These are phyloP conservation scores for Epirrhoe tristata DNA, from an alignment of 2,888 invertebrate genomes.

Conservation along the genomic window DNA sequence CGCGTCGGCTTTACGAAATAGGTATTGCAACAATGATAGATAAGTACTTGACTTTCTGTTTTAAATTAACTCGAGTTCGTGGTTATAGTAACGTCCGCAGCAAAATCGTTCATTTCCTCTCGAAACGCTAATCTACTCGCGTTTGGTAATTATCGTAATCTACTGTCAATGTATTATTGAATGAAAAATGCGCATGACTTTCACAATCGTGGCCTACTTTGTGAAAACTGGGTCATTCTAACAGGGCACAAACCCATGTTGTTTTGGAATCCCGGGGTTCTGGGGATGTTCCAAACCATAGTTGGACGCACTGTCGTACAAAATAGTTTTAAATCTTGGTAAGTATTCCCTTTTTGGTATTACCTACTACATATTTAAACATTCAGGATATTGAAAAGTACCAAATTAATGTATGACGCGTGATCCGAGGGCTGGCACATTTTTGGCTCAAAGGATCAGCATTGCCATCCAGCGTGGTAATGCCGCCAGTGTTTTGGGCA, in stretches of 20 bases:
- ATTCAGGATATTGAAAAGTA: too few relatives aligned
- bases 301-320: neutral
- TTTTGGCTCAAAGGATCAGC: too few relatives aligned
- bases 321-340: neutral
- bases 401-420: too few relatives aligned
- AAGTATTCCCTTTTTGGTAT: neutral
- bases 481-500: too few relatives aligned
- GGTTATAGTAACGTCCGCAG: conserved; percentile 7
- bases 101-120: conserved; percentile 24
- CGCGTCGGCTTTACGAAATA: too few relatives aligned
- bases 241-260: neutral
- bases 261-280: conserved; percentile 3
- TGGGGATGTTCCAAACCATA: neutral
- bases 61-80: too few relatives aligned
- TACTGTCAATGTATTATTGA: conserved; percentile 30
- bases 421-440: too few relatives aligned
- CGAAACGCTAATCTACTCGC: conserved; percentile 14
- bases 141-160: conserved; percentile 30
- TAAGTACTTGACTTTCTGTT: too few relatives aligned
- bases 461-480: too few relatives aligned
- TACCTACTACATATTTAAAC: too few relatives aligned
- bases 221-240: conserved; percentile 60
- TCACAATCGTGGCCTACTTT: conserved; percentile 59
- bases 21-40: too few relatives aligned
- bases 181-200: conserved; percentile 42